Percentiles rank a stretch among this genome's conserved stretches.
Evolutionary conservation across 2,113 vertebrate species (phyloP).

Genomic region (Phalacrocorax brasilianus): DNA sequence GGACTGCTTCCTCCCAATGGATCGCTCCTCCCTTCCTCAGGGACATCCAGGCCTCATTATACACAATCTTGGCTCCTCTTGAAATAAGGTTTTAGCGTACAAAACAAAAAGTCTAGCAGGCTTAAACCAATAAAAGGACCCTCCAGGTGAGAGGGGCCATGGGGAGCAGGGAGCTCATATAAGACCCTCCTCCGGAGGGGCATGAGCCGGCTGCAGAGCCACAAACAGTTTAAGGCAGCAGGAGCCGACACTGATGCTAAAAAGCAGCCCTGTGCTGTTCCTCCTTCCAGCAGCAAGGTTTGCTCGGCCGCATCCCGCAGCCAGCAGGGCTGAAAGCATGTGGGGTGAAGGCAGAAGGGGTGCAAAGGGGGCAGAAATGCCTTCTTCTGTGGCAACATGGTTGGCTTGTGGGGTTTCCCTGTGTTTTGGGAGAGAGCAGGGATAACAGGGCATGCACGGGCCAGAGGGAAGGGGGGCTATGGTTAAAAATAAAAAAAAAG

Average conservation of each 20-base stretch:
- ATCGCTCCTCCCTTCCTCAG: not conserved
- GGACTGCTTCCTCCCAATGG: fast-evolving
- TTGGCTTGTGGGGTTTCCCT: not conserved
- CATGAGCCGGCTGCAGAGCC: fast-evolving
- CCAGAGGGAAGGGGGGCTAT: not conserved
- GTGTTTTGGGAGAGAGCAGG: not conserved
- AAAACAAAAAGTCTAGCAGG: not conserved
- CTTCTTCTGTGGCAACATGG: fast-evolving
- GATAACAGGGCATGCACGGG: fast-evolving
- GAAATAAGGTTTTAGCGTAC: not conserved
- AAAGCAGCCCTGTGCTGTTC: not conserved
- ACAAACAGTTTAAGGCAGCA: fast-evolving
- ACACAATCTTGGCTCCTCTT: not conserved
- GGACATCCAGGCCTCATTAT: not conserved
- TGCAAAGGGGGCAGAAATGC: not conserved
- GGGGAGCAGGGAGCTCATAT: not conserved
- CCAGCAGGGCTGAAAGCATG: fast-evolving
- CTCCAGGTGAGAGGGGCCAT: not conserved
- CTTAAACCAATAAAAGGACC: not conserved
- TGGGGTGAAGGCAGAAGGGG: not conserved
- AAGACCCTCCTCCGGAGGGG: not conserved
- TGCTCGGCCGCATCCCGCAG: fast-evolving
- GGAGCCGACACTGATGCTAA: not conserved
- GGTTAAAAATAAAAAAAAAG: not conserved
- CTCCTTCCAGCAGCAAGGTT: not conserved